Evolutionary conservation across 1,140 invertebrate genomes (phyloP).

Genomic region (Macrotrachela quadricornifera): DNA sequence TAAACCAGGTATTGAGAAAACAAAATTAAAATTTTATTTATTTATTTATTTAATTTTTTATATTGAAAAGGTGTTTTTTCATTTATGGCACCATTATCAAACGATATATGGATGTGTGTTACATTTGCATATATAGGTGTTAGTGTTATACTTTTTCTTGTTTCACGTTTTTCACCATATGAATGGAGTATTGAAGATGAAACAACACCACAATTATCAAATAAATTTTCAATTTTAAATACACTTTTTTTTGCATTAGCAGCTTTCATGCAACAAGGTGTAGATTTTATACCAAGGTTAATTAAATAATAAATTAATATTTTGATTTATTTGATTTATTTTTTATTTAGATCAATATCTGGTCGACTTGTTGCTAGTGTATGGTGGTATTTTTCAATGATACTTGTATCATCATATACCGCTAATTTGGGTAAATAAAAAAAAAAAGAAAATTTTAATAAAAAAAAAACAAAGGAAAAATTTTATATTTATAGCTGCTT

Average conservation of each 20-base stretch:
- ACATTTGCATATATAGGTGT: slow-evolving; percentile 42
- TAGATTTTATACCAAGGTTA: slow-evolving; percentile 3
- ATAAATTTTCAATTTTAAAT: slow-evolving; percentile 18
- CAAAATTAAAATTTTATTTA: slow-evolving; percentile 4
- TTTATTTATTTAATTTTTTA: background rate
- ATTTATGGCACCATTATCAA: slow-evolving; percentile 82
- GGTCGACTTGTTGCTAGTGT: slow-evolving; percentile 24
- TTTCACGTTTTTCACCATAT: slow-evolving; percentile 67
- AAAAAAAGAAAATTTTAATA: no score
- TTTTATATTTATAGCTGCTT: slow-evolving; percentile 43
- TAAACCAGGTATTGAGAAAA: background rate
- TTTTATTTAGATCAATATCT: slow-evolving; percentile 20
- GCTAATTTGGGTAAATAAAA: slow-evolving; percentile 7
- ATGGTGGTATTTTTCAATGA: slow-evolving; percentile 30
- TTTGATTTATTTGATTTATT: slow-evolving; percentile 9
- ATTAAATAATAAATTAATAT: background rate
- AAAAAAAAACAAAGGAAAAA: no score
- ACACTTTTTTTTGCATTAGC: slow-evolving; percentile 28
- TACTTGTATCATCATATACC: slow-evolving; percentile 30
- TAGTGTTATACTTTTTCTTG: slow-evolving; percentile 62
- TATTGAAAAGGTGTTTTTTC: slow-evolving; percentile 52
- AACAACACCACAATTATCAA: background rate
- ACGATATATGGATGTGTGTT: slow-evolving; percentile 36
- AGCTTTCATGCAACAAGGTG: slow-evolving; percentile 12
- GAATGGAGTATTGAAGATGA: slow-evolving; percentile 50